Conservation (phyloP, 2,888 invertebrate genomes). For the Tolmerus cingulatus region DNA sequence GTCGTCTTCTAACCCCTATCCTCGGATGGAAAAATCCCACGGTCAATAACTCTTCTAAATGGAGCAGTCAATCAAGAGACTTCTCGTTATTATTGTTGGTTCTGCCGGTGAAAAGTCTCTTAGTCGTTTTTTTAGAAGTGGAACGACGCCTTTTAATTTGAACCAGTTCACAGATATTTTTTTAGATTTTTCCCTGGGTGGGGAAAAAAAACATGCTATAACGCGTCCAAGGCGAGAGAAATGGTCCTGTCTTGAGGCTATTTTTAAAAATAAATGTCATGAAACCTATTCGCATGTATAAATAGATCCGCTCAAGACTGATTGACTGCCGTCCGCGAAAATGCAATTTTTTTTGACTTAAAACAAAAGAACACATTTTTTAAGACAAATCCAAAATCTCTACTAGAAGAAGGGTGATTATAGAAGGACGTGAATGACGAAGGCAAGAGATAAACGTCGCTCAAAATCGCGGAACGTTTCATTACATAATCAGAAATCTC, state of each 20-base stretch:
- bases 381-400: neutral
- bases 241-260: neutral
- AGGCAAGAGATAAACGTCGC: neutral
- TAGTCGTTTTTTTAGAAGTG: neutral
- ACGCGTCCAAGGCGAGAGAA: neutral
- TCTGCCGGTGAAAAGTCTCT: neutral
- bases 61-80: conserved; percentile 17
- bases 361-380: neutral
- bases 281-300: neutral
- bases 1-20: neutral
- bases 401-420: neutral
- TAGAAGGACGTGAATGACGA: neutral
- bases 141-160: neutral
- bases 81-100: neutral
- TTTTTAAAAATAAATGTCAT: neutral
- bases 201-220: neutral
- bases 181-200: neutral
- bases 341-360: neutral
- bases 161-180: neutral
- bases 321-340: neutral
- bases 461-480: neutral
- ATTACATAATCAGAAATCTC: neutral
- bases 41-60: conserved; percentile 9
- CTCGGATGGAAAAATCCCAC: neutral
- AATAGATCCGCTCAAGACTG: neutral